Percentiles rank a stretch among this genome's conserved stretches.
phyloP scores from a whole-genome alignment of 2,113 vertebrate species.

The rat (Rattus norvegicus) region GRCr8 NC_086032.1:43503001-43503500 shows the following conservation, averaged over 20 bases:
- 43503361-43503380: neutral
- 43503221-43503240: slow-evolving; percentile 96
- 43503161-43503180: slow-evolving; percentile 96
- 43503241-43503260: slow-evolving; percentile 96
- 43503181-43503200: slow-evolving; percentile 97
- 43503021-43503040: neutral
- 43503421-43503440: neutral
- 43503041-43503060: neutral
- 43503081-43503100: neutral
- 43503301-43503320: slow-evolving; percentile 98
- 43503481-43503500: neutral
- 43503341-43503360: slow-evolving; percentile 83
- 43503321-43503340: slow-evolving; percentile 98
- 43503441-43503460: neutral
- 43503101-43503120: neutral
- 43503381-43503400: neutral
- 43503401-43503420: neutral
- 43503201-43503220: slow-evolving; percentile 98
- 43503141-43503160: slow-evolving; percentile 96
- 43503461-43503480: slow-evolving; percentile 20
- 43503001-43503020: neutral
- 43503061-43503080: neutral
- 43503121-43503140: slow-evolving; percentile 95
- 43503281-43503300: slow-evolving; percentile 98
- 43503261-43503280: slow-evolving; percentile 99